Evolutionary conservation across 2,113 vertebrate species (phyloP).

Genomic region (Chrysemys picta): DNA sequence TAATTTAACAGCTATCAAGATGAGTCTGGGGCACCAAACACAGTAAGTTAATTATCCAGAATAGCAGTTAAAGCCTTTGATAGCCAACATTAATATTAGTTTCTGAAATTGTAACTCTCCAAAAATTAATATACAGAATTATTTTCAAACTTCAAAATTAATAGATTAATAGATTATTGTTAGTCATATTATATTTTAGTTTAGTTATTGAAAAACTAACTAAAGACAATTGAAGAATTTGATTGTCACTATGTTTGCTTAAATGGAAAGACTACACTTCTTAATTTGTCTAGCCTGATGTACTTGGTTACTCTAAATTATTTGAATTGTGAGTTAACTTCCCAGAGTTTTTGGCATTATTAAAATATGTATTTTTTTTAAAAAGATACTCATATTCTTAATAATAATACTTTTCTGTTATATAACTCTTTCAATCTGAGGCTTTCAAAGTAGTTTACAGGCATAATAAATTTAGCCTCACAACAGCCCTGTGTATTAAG

Average conservation of each 20-base stretch:
- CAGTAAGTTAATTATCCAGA: conserved; percentile 7
- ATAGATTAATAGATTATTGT: not conserved
- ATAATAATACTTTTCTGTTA: not conserved
- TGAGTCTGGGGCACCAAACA: not conserved
- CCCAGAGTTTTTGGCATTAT: not conserved
- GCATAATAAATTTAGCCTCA: not conserved
- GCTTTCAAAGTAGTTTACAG: not conserved
- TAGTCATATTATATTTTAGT: conserved; percentile 9
- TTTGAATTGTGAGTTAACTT: not conserved
- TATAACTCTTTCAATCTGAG: not conserved
- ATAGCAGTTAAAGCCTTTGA: not conserved
- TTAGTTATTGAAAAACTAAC: conserved; percentile 8
- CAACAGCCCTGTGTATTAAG: not conserved
- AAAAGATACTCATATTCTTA: not conserved
- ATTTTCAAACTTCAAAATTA: conserved; percentile 25
- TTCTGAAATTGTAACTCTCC: not conserved
- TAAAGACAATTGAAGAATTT: not conserved
- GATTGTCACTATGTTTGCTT: conserved; percentile 5
- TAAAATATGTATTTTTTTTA: not conserved
- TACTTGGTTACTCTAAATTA: not conserved
- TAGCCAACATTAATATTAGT: not conserved
- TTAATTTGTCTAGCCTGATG: not conserved
- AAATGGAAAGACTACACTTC: not conserved
- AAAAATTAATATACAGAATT: not conserved
- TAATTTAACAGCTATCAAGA: not conserved